Base-by-base conservation (phyloP, 2,113 vertebrate species). In the Pelusios castaneus region DNA sequence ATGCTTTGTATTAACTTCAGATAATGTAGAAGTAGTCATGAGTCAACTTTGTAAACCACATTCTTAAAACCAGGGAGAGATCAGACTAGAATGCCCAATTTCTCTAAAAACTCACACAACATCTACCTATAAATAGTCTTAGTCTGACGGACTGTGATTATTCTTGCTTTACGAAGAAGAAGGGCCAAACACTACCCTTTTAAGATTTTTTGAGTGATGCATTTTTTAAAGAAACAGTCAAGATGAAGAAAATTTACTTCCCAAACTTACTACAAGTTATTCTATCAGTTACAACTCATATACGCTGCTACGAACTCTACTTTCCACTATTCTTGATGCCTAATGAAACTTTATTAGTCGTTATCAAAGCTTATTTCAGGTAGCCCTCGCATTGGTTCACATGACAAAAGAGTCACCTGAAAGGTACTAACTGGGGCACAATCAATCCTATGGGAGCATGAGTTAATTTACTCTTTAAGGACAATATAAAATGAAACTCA, bases 1-100 rank as follows among this genome's bases (percentile, higher is more conserved):
- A 85, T 96, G 79, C 7, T 92, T 85, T 95, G 17, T 29, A 93
- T 24, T 84, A 47, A 79, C 17, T 89, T 90, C 96, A 85, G 55
- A 94, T 9, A 89, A 22, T 34, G 6, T 27, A 88, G 70, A 93
- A 82, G 5, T 78, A 91, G 73, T 88, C 25, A 86, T 63, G 83
- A 81, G 51, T 85, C 85, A 91, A 91, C 4, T 76, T 5, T 86
- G 16, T 41, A 92, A 92, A 80, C 45, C 60, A 81, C 31, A 49
- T 7, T 83, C 90, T 80, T 60, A 91, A 96, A 41, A 78, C 85
- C 94, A 84, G 80, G 41, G 8, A 19, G 29, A 87, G 38, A 86
- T 94, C 79, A 9, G 54, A 55, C 9, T 75, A 94, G 56, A 80
- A 58, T 73, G 6, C 11, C 81, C 80, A 22, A 3, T 90, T 91